phyloP scores from a whole-genome alignment of 2,113 vertebrate species.

The Seriola rivoliana region DNA sequence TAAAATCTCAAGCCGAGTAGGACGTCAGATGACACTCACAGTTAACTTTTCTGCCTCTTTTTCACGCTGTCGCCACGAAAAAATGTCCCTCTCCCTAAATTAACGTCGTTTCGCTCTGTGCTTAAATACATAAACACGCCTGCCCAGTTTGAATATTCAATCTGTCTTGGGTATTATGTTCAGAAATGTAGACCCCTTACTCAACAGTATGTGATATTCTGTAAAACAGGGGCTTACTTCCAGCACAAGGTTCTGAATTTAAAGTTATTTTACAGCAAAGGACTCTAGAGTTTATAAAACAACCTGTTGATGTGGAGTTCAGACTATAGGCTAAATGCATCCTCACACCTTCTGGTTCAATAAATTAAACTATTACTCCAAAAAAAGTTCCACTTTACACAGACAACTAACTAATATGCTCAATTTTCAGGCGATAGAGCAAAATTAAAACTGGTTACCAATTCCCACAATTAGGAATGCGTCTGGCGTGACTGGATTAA shows the following conservation, averaged over 20 bases:
- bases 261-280: neutral
- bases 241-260: neutral
- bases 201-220: neutral
- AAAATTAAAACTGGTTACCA: no score
- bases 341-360: neutral
- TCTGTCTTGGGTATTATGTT: neutral
- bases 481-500: no score
- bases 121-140: neutral
- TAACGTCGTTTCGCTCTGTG: neutral
- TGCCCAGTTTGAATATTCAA: neutral
- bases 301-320: neutral
- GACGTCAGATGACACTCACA: neutral
- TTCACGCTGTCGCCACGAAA: no score
- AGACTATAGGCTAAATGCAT: no score
- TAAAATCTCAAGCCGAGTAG: conserved; percentile 10
- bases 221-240: neutral
- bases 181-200: neutral
- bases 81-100: no score
- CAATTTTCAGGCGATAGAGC: no score
- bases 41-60: neutral
- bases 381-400: no score
- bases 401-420: no score
- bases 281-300: neutral
- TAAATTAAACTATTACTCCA: neutral
- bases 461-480: no score